Conservation (phyloP, 2,113 vertebrate genomes). For the Illadopsis cleaveri region DNA sequence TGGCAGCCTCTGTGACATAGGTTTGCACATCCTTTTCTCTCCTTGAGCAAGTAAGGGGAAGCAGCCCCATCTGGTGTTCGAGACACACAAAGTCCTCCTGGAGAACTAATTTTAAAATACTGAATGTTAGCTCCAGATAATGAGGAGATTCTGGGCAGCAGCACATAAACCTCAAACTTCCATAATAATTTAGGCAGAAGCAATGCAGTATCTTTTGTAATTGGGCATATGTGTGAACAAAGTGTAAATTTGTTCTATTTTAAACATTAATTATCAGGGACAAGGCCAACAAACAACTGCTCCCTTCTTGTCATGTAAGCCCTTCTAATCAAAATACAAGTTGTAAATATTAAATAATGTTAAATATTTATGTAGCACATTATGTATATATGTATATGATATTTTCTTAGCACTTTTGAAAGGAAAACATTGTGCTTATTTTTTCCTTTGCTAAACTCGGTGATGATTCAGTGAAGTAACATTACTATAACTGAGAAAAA, state of each 20-base stretch:
- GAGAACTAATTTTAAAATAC: not conserved
- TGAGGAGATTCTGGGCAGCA: not conserved
- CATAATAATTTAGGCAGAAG: not conserved
- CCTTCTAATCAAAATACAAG: not conserved
- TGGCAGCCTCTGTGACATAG: conserved; percentile 88
- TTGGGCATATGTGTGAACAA: not conserved
- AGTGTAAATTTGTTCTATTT: not conserved
- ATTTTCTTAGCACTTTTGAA: not conserved
- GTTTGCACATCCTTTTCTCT: conserved; percentile 70
- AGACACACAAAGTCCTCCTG: not conserved
- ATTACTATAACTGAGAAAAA: not conserved
- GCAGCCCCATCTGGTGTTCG: conserved; percentile 65
- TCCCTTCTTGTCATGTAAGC: not conserved
- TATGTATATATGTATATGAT: not conserved
- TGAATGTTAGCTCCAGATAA: not conserved
- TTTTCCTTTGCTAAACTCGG: not conserved
- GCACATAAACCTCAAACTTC: not conserved
- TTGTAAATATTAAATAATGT: not conserved
- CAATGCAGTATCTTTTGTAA: not conserved
- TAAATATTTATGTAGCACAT: not conserved
- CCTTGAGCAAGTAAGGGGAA: not conserved
- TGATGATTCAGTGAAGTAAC: not conserved
- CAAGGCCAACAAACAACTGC: not conserved
- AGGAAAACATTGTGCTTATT: not conserved
- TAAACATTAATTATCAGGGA: not conserved